A percentile compares a stretch with the other conserved stretches of the same genome.
These are phyloP conservation scores for Heliocidaris tuberculata DNA, from an alignment of 35 echinoderm and acorn worm genomes.

Conservation along the genomic window DNA sequence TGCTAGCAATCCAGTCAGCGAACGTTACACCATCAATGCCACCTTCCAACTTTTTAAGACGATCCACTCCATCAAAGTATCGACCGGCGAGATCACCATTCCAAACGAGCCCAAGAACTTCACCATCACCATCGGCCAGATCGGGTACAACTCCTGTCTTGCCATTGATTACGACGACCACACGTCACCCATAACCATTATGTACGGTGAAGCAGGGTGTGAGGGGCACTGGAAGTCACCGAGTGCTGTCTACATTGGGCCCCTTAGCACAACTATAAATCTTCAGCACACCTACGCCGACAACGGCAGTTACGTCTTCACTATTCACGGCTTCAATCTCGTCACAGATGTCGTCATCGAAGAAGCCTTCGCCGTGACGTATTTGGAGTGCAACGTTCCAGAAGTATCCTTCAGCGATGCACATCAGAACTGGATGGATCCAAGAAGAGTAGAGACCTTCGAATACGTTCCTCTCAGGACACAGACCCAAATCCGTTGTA, in stretches of 20 bases:
- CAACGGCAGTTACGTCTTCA: conserved; percentile 43
- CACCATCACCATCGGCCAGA: conserved; percentile 20
- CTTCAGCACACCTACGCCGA: conserved; percentile 33
- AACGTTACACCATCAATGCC: not conserved
- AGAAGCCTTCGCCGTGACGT: conserved; percentile 44
- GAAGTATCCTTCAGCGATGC: conserved; percentile 37
- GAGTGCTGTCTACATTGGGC: not conserved
- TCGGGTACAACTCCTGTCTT: conserved; percentile 57
- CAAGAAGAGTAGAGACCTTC: conserved; percentile 10
- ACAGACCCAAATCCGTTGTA: conserved; percentile 24
- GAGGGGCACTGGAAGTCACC: not conserved
- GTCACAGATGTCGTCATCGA: conserved; percentile 4
- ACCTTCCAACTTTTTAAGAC: conserved; percentile 45
- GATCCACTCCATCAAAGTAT: conserved; percentile 48
- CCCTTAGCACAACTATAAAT: not conserved
- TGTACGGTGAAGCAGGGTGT: conserved; percentile 29
- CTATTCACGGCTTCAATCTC: conserved; percentile 47
- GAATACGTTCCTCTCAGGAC: not conserved
- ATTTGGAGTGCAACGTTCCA: conserved; percentile 45
- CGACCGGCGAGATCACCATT: not conserved
- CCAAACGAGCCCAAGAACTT: conserved; percentile 54
- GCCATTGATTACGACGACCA: conserved; percentile 50
- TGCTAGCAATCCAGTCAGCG: conserved; percentile 51
- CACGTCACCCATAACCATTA: not conserved
- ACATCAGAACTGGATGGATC: conserved; percentile 22